Evolutionary conservation across 53 echinoderm and acorn worm genomes (phyloP).

Genomic region (Echinarachnius parma): DNA sequence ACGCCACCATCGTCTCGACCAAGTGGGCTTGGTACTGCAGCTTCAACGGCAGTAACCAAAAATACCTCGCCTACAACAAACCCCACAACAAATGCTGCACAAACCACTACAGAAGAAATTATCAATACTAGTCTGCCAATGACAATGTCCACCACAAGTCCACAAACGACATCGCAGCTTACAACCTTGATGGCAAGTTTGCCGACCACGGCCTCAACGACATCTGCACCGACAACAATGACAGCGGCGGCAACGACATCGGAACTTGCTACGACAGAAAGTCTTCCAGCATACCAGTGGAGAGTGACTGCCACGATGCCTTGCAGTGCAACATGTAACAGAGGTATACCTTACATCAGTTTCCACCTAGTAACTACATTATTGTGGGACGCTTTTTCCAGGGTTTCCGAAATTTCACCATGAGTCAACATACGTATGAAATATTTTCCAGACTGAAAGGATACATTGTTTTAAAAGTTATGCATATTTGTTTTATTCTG

Average conservation of each 20-base stretch:
- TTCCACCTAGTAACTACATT: neutral
- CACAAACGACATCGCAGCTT: neutral
- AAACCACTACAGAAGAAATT: too few relatives aligned
- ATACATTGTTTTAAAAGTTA: too few relatives aligned
- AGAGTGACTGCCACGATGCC: constrained; percentile 60
- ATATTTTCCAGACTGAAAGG: too few relatives aligned
- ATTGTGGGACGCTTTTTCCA: too few relatives aligned
- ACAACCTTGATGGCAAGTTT: constrained; percentile 5
- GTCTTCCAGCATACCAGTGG: constrained; percentile 56
- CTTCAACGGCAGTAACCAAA: too few relatives aligned
- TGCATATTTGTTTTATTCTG: too few relatives aligned
- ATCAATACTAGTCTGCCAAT: too few relatives aligned
- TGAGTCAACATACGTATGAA: too few relatives aligned
- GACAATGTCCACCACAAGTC: neutral
- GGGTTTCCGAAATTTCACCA: too few relatives aligned
- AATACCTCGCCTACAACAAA: too few relatives aligned
- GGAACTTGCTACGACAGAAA: neutral
- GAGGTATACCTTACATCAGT: constrained; percentile 48
- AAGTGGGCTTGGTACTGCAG: neutral
- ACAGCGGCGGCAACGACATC: neutral
- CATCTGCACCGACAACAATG: neutral
- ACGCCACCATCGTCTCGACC: neutral
- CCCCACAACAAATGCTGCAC: too few relatives aligned
- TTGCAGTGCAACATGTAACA: constrained; percentile 75
- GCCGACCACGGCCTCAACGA: constrained; percentile 6